These are phyloP conservation scores for Agonopterix arenella DNA, from an alignment of 2,888 invertebrate species.

Conservation along the genomic window DNA sequence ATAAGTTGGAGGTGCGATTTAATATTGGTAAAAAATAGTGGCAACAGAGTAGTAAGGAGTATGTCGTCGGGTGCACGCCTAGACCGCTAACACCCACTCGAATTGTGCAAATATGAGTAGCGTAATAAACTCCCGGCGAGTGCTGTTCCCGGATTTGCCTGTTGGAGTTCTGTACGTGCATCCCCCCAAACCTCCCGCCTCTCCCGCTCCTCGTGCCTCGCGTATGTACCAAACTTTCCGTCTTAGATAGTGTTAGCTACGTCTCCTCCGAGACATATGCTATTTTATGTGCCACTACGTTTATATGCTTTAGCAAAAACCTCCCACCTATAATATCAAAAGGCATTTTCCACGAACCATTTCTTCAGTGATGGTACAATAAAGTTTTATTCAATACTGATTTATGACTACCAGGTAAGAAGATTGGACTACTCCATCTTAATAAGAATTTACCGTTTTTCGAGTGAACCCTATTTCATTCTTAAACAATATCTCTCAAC, in stretches of 20 bases:
- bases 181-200: conserved; percentile 25
- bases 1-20: too few species aligned
- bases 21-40: too few species aligned
- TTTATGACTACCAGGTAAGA: conserved; percentile 3
- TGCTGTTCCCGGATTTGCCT: conserved; percentile 61
- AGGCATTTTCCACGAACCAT: conserved; percentile 2
- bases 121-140: conserved; percentile 64
- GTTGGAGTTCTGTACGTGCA: conserved; percentile 62
- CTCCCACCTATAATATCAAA: not conserved
- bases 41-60: not conserved
- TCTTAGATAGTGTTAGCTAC: conserved; percentile 38
- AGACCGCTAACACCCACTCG: conserved; percentile 56
- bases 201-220: conserved; percentile 26
- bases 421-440: conserved; percentile 1
- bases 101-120: conserved; percentile 70
- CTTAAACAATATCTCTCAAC: not conserved
- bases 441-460: not conserved
- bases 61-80: conserved; percentile 15
- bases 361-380: conserved; percentile 4
- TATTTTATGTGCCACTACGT: not conserved
- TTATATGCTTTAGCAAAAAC: not conserved
- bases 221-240: conserved; percentile 53
- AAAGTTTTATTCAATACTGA: conserved; percentile 8
- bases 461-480: not conserved
- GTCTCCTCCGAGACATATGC: conserved; percentile 13